phyloP scores from a whole-genome alignment of 2,888 invertebrate genomes.

The Lydus trimaculatus region DNA sequence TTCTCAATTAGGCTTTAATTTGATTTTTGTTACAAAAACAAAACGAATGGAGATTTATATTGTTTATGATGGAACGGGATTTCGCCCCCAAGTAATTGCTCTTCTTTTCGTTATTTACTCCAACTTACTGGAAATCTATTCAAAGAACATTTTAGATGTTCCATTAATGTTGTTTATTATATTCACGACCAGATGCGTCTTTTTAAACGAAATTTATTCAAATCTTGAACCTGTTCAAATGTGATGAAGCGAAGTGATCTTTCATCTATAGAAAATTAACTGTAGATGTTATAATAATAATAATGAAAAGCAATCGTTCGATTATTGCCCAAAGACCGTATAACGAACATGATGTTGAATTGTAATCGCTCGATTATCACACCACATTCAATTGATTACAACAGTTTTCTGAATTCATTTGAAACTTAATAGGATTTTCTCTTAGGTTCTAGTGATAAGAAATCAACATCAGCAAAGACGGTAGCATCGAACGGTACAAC shows the following conservation, averaged over 20 bases:
- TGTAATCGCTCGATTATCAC: too few species aligned
- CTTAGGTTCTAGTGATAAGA: slow-evolving; percentile 17
- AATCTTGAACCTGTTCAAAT: background rate
- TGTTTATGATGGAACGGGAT: background rate
- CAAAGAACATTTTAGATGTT: background rate
- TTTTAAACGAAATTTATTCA: background rate
- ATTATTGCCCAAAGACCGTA: too few species aligned
- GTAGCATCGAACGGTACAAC: slow-evolving; percentile 50
- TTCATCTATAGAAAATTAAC: too few species aligned
- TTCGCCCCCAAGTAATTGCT: background rate
- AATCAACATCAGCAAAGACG: slow-evolving; percentile 54
- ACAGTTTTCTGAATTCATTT: background rate
- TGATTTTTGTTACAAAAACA: background rate
- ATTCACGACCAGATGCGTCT: background rate
- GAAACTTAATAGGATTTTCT: too few species aligned
- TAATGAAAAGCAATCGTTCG: too few species aligned
- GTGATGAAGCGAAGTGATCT: background rate
- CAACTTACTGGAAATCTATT: background rate
- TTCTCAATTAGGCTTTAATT: background rate
- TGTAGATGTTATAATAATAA: too few species aligned
- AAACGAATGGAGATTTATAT: background rate
- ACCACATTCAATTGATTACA: too few species aligned
- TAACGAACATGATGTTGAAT: too few species aligned
- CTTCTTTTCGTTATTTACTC: background rate
- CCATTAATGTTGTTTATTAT: background rate